Base-by-base conservation (phyloP, 2,113 vertebrate genomes). In the Rhodinocichla rosea region DNA sequence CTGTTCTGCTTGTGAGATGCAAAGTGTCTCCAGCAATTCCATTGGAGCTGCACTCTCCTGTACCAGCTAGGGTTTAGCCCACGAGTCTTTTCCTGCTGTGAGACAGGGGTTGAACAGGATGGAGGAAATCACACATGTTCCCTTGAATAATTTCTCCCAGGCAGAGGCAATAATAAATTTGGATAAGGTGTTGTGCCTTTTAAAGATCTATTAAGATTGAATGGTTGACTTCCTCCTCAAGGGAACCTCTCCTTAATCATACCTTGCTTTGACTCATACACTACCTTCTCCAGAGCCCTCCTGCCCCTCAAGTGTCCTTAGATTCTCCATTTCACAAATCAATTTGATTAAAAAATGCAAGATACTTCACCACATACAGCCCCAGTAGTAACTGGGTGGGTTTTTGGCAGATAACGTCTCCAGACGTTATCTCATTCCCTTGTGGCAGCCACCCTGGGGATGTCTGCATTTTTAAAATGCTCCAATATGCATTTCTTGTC, bases 101-200 rank as follows among this genome's bases (percentile, higher is more conserved):
- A 91, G 74, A 65, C 87, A 94, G 91, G 77, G 95, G 94, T 94
- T 87, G 75, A 91, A 73, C 82, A 95, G 75, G 84, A 70, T 83
- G 79, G 71, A 94, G 45, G 64, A 88, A 95, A 92, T 91, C 68
- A 84, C 52, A 83, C 14, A 39, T 9, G 0, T n/a, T 85, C 52
- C 39, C 86, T 83, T 53, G 85, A 96, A 93, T 93, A 55, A 67
- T 52, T 60, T 86, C 71, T 91, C 71, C 78, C 76, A 78, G 71
- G 60, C 68, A 92, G 79, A 56, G 44, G 73, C 30, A 80, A n/a
- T 68, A 70, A 93, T 60, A 77, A 77, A 90, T 86, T 91, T 56
- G 52, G 83, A 71, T 39, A 93, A 80, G 77, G 37, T 17, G 35
- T 67, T 77, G 30, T 86, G 60, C 52, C 76, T 47, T 83, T 92